A percentile compares a stretch with the other conserved stretches of the same genome.
Conservation (phyloP, 1,140 invertebrate species). For the Drosophila lini region DNA sequence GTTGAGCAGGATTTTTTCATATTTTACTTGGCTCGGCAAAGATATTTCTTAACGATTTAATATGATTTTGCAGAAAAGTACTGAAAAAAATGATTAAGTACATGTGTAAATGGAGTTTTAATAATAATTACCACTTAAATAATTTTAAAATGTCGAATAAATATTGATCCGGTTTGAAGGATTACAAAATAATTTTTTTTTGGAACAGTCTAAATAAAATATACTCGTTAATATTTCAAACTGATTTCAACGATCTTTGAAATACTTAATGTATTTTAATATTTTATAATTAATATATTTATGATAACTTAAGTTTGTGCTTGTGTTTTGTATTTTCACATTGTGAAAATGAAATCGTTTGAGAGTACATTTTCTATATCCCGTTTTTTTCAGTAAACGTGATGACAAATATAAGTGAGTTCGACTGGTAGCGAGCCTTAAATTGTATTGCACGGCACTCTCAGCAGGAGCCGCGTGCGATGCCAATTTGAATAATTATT, state of each 20-base stretch:
- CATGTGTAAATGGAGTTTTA: too few species aligned
- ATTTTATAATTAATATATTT: too few species aligned
- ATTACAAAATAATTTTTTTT: too few species aligned
- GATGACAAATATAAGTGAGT: slow-evolving; percentile 19
- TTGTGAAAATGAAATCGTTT: neutral
- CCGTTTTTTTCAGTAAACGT: neutral
- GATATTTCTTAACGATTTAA: neutral
- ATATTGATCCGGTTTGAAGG: too few species aligned
- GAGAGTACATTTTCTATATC: neutral
- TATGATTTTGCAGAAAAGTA: too few species aligned
- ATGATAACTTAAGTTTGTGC: too few species aligned
- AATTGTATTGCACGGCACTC: slow-evolving; percentile 23
- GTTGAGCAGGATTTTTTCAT: neutral
- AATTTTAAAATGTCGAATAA: too few species aligned
- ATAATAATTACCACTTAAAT: too few species aligned
- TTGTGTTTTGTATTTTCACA: neutral
- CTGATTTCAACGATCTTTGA: too few species aligned
- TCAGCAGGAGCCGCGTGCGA: slow-evolving; percentile 24
- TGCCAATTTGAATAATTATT: slow-evolving; percentile 62
- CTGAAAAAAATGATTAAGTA: neutral
- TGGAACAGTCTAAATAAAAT: too few species aligned
- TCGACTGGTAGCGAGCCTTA: slow-evolving; percentile 7
- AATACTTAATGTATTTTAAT: too few species aligned
- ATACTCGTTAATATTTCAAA: too few species aligned
- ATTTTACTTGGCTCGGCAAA: neutral